Conservation (phyloP, 2,888 invertebrate species). For the Leptura quadrifasciata region DNA sequence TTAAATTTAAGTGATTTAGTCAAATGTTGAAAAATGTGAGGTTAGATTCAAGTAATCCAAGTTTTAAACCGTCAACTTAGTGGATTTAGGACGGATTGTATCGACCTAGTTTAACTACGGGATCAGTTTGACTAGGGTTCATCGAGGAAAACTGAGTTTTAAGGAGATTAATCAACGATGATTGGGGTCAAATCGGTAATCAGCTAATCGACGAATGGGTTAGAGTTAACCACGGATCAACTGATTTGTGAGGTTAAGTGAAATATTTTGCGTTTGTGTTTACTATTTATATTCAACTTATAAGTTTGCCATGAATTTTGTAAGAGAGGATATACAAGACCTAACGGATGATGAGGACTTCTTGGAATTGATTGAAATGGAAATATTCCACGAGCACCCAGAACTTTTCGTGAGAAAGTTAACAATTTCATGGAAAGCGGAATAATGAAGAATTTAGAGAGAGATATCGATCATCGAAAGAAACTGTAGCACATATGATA, state of each 20-base stretch:
- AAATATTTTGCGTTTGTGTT: background rate
- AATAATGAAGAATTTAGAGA: slow-evolving; percentile 29
- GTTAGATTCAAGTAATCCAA: too few species aligned
- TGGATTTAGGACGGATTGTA: background rate
- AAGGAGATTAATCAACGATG: background rate
- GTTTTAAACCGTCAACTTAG: too few species aligned
- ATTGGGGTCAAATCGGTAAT: background rate
- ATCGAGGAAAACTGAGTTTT: background rate
- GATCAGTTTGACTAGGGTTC: background rate
- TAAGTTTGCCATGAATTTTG: background rate
- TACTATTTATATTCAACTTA: too few species aligned
- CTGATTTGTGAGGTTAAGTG: too few species aligned
- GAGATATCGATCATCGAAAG: slow-evolving; percentile 15
- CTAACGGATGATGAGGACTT: too few species aligned
- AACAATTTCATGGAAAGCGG: slow-evolving; percentile 35
- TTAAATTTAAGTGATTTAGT: too few species aligned
- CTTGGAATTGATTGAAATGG: too few species aligned
- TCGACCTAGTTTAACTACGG: too few species aligned
- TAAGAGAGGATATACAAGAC: too few species aligned
- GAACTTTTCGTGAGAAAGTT: slow-evolving; percentile 24
- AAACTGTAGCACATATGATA: background rate
- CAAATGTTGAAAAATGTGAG: too few species aligned
- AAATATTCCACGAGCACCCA: slow-evolving; percentile 15
- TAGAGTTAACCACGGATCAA: too few species aligned
- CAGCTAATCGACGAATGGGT: too few species aligned